Base-by-base conservation (phyloP, 2,113 vertebrate genomes). In the Corynorhinus townsendii region DNA sequence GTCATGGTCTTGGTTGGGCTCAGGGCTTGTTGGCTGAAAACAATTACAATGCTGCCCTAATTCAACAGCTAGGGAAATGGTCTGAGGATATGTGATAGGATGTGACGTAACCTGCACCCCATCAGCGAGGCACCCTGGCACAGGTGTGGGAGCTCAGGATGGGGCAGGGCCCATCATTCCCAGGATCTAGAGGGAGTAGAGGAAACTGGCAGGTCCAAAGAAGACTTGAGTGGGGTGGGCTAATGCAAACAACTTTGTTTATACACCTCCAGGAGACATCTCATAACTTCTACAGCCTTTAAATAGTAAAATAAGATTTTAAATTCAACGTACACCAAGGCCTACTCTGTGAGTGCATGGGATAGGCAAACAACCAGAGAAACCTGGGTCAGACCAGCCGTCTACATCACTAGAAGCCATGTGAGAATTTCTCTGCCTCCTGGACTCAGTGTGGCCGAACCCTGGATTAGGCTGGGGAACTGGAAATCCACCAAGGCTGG, bases 171-270 rank as follows among this genome's bases (percentile, higher is more conserved):
- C 16, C 5, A 17, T 12, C n/a, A 9, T 4, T 47, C 52, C 30
- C 0, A 1, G 71, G 28, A 16, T n/a, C 22, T 15, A 22, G 71
- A 71, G 71, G 72, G n/a, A 75, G 12, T 0, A 11, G 11, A 85
- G 79, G 83, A 33, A 40, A 20, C 9, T 0, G 24, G 26, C 43
- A 7, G 0, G 1, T n/a, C 12, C 3, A 1, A 30, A 64, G 47
- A 22, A 26, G 47, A 79, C n/a, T 1, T 0, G 0, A 22, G 14
- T 3, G 11, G 11, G 76, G 43, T 40, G 52, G 49, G 77, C 17
- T 82, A 77, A 69, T 19, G 22, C 2, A 80, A 81, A 12, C 35
- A 56, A 38, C 43, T 87, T 49, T 76, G 68, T 38, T 80, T 76
- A 14, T 71, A 38, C 30, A 43, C 84, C 43, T 68, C 59, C 6